Base-by-base conservation (phyloP, 2,888 invertebrate genomes). In the Drosophila nr. medialis region DNA sequence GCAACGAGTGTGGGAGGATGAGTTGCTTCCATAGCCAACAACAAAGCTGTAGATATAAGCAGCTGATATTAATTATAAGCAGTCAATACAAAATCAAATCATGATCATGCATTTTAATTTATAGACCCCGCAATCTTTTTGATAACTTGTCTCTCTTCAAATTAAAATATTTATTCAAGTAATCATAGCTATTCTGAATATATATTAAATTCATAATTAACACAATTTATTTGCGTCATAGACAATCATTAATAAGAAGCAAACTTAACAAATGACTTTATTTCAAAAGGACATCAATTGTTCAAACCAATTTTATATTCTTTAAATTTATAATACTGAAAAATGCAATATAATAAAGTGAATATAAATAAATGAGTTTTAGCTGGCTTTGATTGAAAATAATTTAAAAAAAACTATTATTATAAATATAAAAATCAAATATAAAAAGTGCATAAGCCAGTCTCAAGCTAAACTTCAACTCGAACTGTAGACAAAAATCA, bases 101-200 rank as follows among this genome's bases (percentile, higher is more conserved):
- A 77, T 66, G 77, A 61, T 74, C 61, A 74, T 64, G 74, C 64
- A 77, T 74, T 69, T 77, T 77, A 64, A 77, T 72, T 24, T 34
- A 45, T 3, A 42, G 29, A 48, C 15, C 6, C 38, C n/a, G 48
- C 18, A 27, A 45, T 32, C 30, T 13, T 48, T 27, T 34, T 36
- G 36, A 38, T 55, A 50, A n/a, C 42, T 36, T 55, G 15, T 49
- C 34, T n/a, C 2, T 38, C 40, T 10, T 50, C n/a, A 42, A 8
- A 21, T 29, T 55, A 36, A 36, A 21, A 13, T 36, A 29, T 29
- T 51, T 61, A 18, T 21, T 50, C 2, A 29, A 30, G 15, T 13
- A 38, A 38, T 38, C 34, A 36, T 10, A 15, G 30, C n/a, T 40
- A 38, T 49, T 29, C 21, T 2, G 8, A 45, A 45, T 15, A 50